phyloP scores from a whole-genome alignment of 2,797 vertebrate species.

The Megalops cyprinoides region DNA sequence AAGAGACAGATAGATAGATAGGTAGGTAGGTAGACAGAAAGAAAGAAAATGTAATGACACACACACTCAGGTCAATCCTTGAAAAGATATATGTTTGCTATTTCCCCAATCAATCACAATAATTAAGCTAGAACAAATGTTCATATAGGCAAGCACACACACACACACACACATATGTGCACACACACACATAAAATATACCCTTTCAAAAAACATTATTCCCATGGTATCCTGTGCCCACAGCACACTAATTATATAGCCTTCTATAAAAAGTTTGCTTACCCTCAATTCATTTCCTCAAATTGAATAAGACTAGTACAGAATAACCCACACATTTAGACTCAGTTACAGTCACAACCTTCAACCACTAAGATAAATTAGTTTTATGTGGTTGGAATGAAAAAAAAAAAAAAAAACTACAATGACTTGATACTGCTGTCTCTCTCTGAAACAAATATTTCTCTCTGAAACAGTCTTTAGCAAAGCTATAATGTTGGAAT shows the following conservation, averaged over 20 bases:
- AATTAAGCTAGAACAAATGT: too few relatives aligned
- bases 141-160: too few relatives aligned
- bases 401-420: background rate
- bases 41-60: too few relatives aligned
- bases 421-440: constrained; percentile 6
- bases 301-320: background rate
- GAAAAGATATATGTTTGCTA: too few relatives aligned
- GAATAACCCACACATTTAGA: background rate
- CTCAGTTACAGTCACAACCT: background rate
- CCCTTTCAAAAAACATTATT: too few relatives aligned
- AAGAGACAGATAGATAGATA: constrained; percentile 5
- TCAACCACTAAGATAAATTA: constrained; percentile 8
- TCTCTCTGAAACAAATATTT: background rate
- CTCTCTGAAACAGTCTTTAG: constrained; percentile 1
- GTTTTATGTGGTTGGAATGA: background rate
- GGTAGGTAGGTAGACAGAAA: constrained; percentile 24
- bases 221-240: too few relatives aligned
- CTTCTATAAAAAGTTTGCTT: background rate
- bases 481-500: background rate
- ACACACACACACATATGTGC: too few relatives aligned
- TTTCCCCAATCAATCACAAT: too few relatives aligned
- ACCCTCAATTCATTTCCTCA: background rate
- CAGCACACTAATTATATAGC: background rate
- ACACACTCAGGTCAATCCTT: too few relatives aligned
- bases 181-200: too few relatives aligned